phyloP scores from a whole-genome alignment of 1,140 invertebrate species.

The Trichonephila inaurata region DNA sequence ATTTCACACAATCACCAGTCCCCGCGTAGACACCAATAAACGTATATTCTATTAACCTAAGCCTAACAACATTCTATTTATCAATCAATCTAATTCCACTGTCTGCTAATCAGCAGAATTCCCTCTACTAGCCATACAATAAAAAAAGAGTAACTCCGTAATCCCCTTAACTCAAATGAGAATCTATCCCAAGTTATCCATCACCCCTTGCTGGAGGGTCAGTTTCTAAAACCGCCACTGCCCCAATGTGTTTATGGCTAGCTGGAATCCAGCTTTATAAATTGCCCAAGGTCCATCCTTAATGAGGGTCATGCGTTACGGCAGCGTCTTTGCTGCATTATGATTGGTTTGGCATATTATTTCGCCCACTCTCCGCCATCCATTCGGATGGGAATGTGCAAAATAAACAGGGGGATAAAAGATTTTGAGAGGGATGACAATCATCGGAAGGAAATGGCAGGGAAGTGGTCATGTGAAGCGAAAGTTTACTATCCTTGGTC shows the following conservation, averaged over 20 bases:
- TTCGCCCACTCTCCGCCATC: not conserved
- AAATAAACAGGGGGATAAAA: not conserved
- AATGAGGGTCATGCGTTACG: not conserved
- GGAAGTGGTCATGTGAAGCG: too few relatives aligned
- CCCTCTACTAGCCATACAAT: not conserved
- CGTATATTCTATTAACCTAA: constrained; percentile 1
- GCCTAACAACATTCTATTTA: not conserved
- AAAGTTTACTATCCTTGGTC: too few relatives aligned
- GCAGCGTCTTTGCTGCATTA: not conserved
- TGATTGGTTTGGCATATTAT: constrained; percentile 5
- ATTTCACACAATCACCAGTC: not conserved
- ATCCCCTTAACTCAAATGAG: constrained; percentile 20
- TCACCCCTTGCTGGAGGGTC: not conserved
- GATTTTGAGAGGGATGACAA: not conserved
- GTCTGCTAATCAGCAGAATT: constrained; percentile 17
- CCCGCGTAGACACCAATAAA: not conserved
- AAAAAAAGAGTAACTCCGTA: not conserved
- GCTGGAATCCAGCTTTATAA: not conserved
- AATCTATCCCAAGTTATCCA: constrained; percentile 2
- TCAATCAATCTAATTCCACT: not conserved
- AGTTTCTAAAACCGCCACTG: not conserved
- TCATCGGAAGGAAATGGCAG: not conserved
- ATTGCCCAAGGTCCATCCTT: not conserved
- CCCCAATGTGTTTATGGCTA: not conserved
- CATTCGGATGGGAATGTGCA: not conserved